Evolutionary conservation across 2,113 vertebrate species (phyloP).

Genomic region (Prunella fulvescens): DNA sequence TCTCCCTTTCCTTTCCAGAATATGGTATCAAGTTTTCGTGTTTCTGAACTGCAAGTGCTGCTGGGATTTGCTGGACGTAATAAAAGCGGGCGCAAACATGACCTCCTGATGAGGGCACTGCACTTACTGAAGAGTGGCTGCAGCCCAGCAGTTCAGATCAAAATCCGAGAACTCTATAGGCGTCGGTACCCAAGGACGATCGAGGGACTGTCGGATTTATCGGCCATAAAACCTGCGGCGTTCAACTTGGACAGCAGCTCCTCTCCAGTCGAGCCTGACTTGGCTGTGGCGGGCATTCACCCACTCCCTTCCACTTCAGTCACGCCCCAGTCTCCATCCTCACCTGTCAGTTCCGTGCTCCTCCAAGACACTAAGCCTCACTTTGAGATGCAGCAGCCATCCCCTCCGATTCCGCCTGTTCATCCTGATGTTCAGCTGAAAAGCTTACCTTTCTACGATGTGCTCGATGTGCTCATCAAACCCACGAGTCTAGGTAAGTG

Average conservation of each 20-base stretch:
- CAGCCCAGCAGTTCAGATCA: slow-evolving; percentile 83
- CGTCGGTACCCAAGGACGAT: slow-evolving; percentile 79
- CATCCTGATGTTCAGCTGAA: slow-evolving; percentile 96
- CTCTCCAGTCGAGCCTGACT: slow-evolving; percentile 67
- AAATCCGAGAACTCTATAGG: slow-evolving; percentile 83
- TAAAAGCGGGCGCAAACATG: slow-evolving; percentile 87
- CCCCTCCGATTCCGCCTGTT: slow-evolving; percentile 87
- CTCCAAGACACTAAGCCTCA: slow-evolving; percentile 75
- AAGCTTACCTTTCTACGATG: slow-evolving; percentile 91
- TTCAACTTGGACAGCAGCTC: slow-evolving; percentile 71
- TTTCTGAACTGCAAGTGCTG: slow-evolving; percentile 87
- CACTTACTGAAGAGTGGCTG: slow-evolving; percentile 85
- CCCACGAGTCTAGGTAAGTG: slow-evolving; percentile 93
- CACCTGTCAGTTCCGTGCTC: slow-evolving; percentile 71
- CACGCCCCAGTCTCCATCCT: slow-evolving; percentile 70
- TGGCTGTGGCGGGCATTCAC: slow-evolving; percentile 70
- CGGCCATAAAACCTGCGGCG: slow-evolving; percentile 61
- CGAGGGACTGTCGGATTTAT: slow-evolving; percentile 76
- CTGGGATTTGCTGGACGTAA: slow-evolving; percentile 87
- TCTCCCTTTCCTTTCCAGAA: slow-evolving; percentile 69
- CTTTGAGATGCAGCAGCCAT: slow-evolving; percentile 91
- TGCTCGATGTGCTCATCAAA: slow-evolving; percentile 94
- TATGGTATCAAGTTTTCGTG: slow-evolving; percentile 89
- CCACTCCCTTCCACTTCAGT: slow-evolving; percentile 72
- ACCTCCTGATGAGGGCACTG: slow-evolving; percentile 86